A percentile compares a stretch with the other conserved stretches of the same genome.
phyloP scores from a whole-genome alignment of 2,797 vertebrate species.

The Hyperoplus immaculatus region DNA sequence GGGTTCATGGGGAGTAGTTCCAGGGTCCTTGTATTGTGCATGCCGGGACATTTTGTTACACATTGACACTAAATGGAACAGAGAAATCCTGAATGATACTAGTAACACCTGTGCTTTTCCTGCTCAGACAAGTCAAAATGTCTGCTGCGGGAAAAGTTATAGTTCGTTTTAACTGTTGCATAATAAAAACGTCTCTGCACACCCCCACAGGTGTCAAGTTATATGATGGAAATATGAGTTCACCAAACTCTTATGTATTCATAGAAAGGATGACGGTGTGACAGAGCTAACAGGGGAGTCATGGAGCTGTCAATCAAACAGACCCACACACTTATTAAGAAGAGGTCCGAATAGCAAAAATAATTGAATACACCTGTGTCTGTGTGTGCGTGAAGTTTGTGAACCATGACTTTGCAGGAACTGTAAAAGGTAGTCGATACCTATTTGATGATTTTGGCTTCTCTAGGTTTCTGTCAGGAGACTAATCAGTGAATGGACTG shows the following conservation, averaged over 20 bases:
- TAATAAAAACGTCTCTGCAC: not conserved
- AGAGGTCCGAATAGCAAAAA: not conserved
- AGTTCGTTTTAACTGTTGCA: not conserved
- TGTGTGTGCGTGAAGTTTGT: not conserved
- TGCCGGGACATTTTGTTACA: slow-evolving; percentile 7
- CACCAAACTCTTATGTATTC: not conserved
- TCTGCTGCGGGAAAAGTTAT: not conserved
- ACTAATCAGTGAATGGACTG: not conserved
- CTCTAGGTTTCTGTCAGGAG: not conserved
- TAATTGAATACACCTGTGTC: not conserved
- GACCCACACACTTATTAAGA: not conserved
- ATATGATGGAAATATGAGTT: not conserved
- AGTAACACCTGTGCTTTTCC: slow-evolving; percentile 12
- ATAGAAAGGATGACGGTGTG: not conserved
- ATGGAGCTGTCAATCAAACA: not conserved
- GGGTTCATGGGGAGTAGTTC: slow-evolving; percentile 4
- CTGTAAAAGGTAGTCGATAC: not conserved
- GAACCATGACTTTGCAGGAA: not conserved
- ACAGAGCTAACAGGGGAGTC: not conserved
- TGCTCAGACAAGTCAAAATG: not conserved
- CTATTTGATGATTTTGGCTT: not conserved
- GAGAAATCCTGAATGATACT: slow-evolving; percentile 17
- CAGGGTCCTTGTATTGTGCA: not conserved
- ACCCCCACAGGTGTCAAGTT: slow-evolving; percentile 5
- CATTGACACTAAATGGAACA: slow-evolving; percentile 5